phyloP scores from a whole-genome alignment of 2,113 vertebrate species.

The Erpornis zantholeuca region DNA sequence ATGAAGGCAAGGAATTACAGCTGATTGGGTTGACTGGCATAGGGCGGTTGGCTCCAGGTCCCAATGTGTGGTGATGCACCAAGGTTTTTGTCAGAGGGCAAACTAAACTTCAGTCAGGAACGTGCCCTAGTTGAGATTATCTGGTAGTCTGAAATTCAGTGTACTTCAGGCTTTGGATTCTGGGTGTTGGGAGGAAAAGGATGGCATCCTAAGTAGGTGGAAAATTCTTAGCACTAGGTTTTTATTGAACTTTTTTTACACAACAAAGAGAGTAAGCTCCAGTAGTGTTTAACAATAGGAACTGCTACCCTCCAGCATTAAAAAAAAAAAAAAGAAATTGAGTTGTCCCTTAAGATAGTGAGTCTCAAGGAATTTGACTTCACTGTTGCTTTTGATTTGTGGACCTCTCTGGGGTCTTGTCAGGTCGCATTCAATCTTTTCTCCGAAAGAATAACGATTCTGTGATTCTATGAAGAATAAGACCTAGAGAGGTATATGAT shows the following conservation, averaged over 20 bases:
- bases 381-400: slow-evolving; percentile 28
- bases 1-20: neutral
- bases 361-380: slow-evolving; percentile 8
- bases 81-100: neutral
- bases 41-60: neutral
- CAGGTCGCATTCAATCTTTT: slow-evolving; percentile 47
- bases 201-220: neutral
- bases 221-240: neutral
- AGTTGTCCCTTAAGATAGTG: neutral
- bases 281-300: neutral
- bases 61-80: neutral
- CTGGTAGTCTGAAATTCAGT: neutral
- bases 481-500: slow-evolving; percentile 24
- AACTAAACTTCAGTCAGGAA: neutral
- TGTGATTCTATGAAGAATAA: neutral
- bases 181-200: neutral
- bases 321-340: neutral
- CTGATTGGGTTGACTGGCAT: neutral
- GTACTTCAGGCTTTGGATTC: neutral
- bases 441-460: slow-evolving; percentile 14
- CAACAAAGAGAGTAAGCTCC: neutral
- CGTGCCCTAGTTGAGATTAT: neutral
- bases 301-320: neutral
- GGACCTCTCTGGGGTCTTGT: neutral
- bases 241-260: neutral